Conservation (phyloP, 2,113 vertebrate genomes). For the Callospermophilus lateralis region DNA sequence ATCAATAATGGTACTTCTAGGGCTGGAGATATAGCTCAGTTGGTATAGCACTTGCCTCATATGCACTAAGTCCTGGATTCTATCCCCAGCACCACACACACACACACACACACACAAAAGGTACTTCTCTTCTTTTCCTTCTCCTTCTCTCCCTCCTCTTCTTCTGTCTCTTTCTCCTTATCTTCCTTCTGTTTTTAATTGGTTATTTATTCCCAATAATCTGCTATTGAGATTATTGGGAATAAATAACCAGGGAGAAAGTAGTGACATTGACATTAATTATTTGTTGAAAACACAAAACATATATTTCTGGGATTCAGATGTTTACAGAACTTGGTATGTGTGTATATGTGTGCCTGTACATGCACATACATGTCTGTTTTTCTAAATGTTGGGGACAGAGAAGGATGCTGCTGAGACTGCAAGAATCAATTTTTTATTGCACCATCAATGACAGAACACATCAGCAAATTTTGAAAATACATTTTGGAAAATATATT, state of each 20-base stretch:
- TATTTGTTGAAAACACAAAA: neutral
- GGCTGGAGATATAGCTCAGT: too few species aligned
- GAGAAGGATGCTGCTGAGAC: neutral
- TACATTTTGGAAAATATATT: neutral
- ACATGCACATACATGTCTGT: neutral
- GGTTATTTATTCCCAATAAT: too few species aligned
- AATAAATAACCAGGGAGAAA: neutral
- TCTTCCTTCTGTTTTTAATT: neutral
- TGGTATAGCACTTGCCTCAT: too few species aligned
- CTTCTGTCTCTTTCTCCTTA: neutral
- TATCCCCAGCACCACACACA: too few species aligned
- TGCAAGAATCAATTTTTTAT: neutral
- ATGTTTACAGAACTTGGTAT: neutral
- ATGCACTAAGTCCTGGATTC: too few species aligned
- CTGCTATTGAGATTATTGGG: neutral
- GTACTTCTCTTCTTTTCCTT: neutral
- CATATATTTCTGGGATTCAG: neutral
- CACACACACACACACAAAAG: too few species aligned
- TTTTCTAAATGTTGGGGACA: neutral
- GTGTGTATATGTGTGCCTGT: neutral
- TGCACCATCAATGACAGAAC: neutral
- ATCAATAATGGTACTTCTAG: neutral
- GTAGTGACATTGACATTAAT: neutral
- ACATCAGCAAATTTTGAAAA: neutral
- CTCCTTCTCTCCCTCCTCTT: neutral